These are phyloP conservation scores for Myotis pilosus DNA, from an alignment of 2,797 vertebrate genomes.

Conservation along the genomic window DNA sequence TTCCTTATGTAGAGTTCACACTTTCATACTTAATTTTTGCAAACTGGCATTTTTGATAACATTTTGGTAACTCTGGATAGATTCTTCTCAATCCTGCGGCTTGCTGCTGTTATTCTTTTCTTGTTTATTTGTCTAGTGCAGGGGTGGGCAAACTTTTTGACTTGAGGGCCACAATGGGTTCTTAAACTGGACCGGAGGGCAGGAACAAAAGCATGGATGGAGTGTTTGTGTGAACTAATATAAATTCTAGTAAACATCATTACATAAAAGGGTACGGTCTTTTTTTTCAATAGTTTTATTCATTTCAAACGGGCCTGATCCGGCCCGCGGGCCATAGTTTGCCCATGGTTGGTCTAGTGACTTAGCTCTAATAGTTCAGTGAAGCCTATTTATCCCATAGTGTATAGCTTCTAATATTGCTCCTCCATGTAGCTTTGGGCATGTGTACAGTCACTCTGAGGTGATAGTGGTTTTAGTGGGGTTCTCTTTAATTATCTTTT, in stretches of 20 bases:
- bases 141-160: no score
- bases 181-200: no score
- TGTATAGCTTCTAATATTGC: background rate
- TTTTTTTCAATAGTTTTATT: no score
- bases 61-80: background rate
- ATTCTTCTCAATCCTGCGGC: background rate
- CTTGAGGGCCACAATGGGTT: no score
- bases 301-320: no score
- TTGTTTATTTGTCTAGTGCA: background rate
- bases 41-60: background rate
- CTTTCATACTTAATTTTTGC: background rate
- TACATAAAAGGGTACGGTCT: no score
- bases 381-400: background rate
- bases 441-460: background rate
- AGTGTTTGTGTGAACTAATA: no score
- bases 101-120: background rate
- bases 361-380: background rate
- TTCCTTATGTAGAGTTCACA: background rate
- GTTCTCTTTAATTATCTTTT: background rate
- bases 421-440: background rate
- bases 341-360: background rate
- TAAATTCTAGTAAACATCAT: no score
- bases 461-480: background rate
- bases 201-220: no score
- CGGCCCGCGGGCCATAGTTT: no score